A percentile compares a stretch with the other conserved stretches of the same genome.
phyloP scores from a whole-genome alignment of 1,140 invertebrate species.

The Musca domestica region DNA sequence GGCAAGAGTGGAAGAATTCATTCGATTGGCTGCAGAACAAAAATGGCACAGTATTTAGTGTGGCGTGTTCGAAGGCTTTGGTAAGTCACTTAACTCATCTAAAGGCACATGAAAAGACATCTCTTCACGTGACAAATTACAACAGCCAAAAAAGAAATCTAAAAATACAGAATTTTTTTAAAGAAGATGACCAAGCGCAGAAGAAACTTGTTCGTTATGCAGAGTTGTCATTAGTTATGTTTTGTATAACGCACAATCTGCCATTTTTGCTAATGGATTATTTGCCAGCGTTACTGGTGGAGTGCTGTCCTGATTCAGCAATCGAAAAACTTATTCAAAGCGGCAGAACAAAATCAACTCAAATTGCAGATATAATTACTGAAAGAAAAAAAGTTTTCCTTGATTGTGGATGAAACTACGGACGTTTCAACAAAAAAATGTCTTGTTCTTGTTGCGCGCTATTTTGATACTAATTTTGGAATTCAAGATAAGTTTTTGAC shows the following conservation, averaged over 20 bases:
- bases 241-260: background rate
- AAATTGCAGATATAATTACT: background rate
- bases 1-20: no score
- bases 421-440: constrained; percentile 16
- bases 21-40: background rate
- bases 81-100: background rate
- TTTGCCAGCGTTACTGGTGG: constrained; percentile 5
- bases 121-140: background rate
- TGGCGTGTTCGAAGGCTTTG: background rate
- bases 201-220: background rate
- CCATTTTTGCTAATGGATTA: constrained; percentile 19
- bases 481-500: constrained; percentile 13
- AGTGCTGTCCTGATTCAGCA: constrained; percentile 9
- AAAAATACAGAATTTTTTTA: background rate
- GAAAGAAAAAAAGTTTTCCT: constrained; percentile 20
- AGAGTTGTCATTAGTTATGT: constrained; percentile 7
- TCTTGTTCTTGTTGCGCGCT: constrained; percentile 12
- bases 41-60: background rate
- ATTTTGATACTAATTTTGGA: background rate
- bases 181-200: background rate
- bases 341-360: constrained; percentile 3
- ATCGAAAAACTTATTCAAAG: background rate
- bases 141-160: background rate
- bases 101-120: background rate
- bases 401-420: constrained; percentile 24